Evolutionary conservation across 1,140 invertebrate species (phyloP).

Genomic region (Druon quercuslanigerum): DNA sequence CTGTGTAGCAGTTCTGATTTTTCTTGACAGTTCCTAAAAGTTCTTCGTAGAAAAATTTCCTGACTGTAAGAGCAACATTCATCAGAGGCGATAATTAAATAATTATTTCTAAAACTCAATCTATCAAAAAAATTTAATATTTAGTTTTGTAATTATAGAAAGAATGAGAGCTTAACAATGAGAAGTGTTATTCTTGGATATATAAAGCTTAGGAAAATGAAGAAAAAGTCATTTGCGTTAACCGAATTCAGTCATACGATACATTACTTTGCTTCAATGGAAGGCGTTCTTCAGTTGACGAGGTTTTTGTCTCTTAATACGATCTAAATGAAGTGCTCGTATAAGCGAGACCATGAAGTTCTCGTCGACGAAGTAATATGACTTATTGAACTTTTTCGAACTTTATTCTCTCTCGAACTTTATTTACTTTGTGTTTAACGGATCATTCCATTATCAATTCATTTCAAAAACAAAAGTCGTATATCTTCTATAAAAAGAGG

Average conservation of each 20-base stretch:
- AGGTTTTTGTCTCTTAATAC: conserved; percentile 54
- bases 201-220: conserved; percentile 31
- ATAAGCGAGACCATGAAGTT: conserved; percentile 41
- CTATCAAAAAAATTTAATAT: background rate
- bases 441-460: background rate
- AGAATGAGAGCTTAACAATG: conserved; percentile 8
- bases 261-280: conserved; percentile 42
- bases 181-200: background rate
- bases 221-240: conserved; percentile 19
- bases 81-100: too few species aligned
- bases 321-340: conserved; percentile 54
- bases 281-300: conserved; percentile 43
- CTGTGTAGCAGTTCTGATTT: too few species aligned
- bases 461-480: too few species aligned
- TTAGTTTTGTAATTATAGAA: background rate
- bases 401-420: conserved; percentile 13
- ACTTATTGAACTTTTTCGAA: conserved; percentile 22
- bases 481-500: too few species aligned
- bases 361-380: conserved; percentile 10
- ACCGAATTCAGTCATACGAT: conserved; percentile 30
- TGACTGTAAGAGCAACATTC: too few species aligned
- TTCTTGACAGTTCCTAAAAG: too few species aligned
- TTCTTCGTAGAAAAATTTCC: too few species aligned
- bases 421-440: conserved; percentile 17
- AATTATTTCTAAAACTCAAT: background rate